These are phyloP conservation scores for Xiphophorus hellerii DNA, from an alignment of 2,113 vertebrate species.

Conservation along the genomic window DNA sequence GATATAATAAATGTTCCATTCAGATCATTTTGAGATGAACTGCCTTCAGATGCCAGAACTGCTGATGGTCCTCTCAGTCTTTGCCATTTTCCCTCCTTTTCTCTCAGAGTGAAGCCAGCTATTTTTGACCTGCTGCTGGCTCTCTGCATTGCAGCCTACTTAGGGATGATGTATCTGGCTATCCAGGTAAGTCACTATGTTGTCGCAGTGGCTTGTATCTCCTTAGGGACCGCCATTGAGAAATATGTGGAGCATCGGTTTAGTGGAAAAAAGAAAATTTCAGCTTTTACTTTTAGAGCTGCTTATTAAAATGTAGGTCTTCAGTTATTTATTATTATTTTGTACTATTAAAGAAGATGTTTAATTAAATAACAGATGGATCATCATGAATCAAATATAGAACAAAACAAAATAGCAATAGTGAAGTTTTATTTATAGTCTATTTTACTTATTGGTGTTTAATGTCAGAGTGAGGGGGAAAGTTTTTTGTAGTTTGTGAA, in stretches of 20 bases:
- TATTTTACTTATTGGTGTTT: no score
- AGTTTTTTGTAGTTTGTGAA: no score
- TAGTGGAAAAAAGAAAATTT: background rate
- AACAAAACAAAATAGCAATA: no score
- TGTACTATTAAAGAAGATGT: background rate
- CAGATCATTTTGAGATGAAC: background rate
- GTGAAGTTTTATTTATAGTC: no score
- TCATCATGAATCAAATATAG: no score
- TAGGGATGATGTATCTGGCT: conserved; percentile 91
- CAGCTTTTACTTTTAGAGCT: background rate
- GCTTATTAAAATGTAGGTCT: background rate
- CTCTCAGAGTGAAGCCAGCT: conserved; percentile 93
- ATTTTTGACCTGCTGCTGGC: conserved; percentile 98
- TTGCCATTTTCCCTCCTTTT: background rate
- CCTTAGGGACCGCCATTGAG: background rate
- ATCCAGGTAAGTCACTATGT: conserved; percentile 84
- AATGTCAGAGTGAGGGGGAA: no score
- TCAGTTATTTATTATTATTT: background rate
- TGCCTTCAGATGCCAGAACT: no score
- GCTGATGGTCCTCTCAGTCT: background rate
- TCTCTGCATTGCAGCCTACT: conserved; percentile 93
- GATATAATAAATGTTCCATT: background rate
- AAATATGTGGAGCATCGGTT: background rate
- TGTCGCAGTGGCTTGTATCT: background rate
- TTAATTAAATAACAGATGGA: no score